Base-by-base conservation (phyloP, 2,888 invertebrate species). In the Venustoraphidia nigricollis region DNA sequence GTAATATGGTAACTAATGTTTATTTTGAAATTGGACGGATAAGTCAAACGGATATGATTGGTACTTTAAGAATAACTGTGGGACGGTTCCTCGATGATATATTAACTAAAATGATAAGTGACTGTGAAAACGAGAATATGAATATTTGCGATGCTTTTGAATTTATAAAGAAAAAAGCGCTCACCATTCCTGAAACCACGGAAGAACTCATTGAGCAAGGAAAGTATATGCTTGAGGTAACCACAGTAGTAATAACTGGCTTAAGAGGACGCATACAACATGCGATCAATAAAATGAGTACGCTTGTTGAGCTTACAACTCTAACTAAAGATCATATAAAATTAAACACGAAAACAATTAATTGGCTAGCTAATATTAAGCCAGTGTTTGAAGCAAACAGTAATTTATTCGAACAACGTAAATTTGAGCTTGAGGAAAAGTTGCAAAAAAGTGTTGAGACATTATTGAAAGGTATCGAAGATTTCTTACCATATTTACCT, bases 351-450 rank as follows among this genome's bases (percentile, higher is more conserved):
- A 73, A 69, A 41, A 88, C 90, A 1, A 79, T 94, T 1, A 81
- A 82, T 55, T 93, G 93, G 92, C 67, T 91, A 2, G 76, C 75
- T 52, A 73, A 81, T 37, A 90, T 94, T 45, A 81, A 82, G 58
- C 82, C 84, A 1, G 77, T 91, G 49, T 83, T 93, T 59, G 86
- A 90, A 36, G 75, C 75, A 56, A 90, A 89, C 63, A 83, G 87
- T 44, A 76, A 76, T 9, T 71, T 81, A 56, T 87, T 83, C 61
- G 93, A 94, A 67, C 73, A 81, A 14, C 80, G 79, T 49, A 92
- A 91, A 67, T 82, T 77, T 53, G 80, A 86, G 55, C 83, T 92
- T 64, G 94, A 95, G 68, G 91, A 91, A 59, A 72, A 75, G 52
- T 66, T 94, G 48, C 73, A 79, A 53, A 72, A 72, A 45, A 79